Evolutionary conservation across 2,888 invertebrate genomes (phyloP), one percentile per base, ranked within the genome.

Genomic region (Sylvicola cinctus): DNA sequence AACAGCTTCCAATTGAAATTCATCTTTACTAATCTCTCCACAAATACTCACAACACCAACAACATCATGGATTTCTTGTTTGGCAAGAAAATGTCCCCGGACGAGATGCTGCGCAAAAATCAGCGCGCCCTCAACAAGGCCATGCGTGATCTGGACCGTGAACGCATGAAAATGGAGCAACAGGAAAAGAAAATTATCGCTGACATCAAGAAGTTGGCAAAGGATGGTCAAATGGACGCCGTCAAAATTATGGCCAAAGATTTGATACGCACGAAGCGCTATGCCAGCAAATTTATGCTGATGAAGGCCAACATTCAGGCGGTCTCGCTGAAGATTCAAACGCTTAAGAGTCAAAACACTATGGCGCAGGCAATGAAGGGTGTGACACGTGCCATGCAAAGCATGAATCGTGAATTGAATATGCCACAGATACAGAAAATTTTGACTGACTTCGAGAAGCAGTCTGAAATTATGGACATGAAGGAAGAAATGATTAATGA

Each of bases 381-480:
- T 16, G 98, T 98, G 28, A 96, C 96, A 2, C 78, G 76, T 54
- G 96, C 98, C 39, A 96, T 98, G 96, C 80, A 81, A 52, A 83
- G 77, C 52, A 99, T 98, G 98, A 99, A 99, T 61, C 68, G 80
- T 16, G 85, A 87, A 55, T 61, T 98, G 51, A 98, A 98, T 62
- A 68, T 99, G 58, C 98, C 98, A 8, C 95, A 98, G 65, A 98
- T 98, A 51, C 96, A 98, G 59, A 83, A 85, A 53, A 98, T 99
- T 44, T 67, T 85, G 44, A 76, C 85, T 63, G 95, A 96, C 52
- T 98, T 99, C 61, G 98, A 99, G 60, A 96, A 95, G 52, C 96
- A 98, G 55, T 88, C 91, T 0, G 96, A 98, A 62, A 93, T 99
- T 36, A 99, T 99, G 98, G 96, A 99, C 54, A 99, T 99, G 96